These are phyloP conservation scores for Oxygymnocypris stewartii DNA, from an alignment of 2,113 vertebrate species.

Conservation along the genomic window DNA sequence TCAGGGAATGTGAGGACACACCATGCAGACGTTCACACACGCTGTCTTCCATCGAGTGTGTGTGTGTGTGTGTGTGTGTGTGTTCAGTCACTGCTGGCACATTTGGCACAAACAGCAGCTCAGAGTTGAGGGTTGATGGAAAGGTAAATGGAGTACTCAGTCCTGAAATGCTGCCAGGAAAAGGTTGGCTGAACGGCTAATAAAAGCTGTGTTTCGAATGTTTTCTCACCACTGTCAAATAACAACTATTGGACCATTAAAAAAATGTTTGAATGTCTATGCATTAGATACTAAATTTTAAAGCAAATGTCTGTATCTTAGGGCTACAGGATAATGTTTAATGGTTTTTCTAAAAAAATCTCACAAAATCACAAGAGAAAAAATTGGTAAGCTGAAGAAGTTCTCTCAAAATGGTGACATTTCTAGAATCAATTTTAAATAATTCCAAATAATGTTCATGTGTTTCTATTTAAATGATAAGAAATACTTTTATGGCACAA, in stretches of 20 bases:
- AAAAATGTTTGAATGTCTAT: slow-evolving; percentile 1
- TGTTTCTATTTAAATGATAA: not conserved
- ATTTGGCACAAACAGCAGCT: slow-evolving; percentile 28
- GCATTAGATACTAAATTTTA: not conserved
- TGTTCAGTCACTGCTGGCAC: slow-evolving; percentile 28
- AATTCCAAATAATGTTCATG: not conserved
- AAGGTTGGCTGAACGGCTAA: slow-evolving; percentile 30
- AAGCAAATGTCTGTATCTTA: not conserved
- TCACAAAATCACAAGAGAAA: slow-evolving; percentile 1
- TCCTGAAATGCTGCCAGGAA: slow-evolving; percentile 36
- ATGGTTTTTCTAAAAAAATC: too few relatives aligned
- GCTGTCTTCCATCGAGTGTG: slow-evolving; percentile 17
- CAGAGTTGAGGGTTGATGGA: slow-evolving; percentile 45
- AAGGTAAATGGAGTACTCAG: slow-evolving; percentile 49
- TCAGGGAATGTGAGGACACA: slow-evolving; percentile 44
- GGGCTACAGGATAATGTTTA: not conserved
- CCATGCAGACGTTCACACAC: slow-evolving; percentile 12
- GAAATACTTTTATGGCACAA: not conserved
- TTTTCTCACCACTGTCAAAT: slow-evolving; percentile 1
- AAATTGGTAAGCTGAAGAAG: not conserved
- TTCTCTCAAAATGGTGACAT: not conserved
- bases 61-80: slow-evolving; percentile 28
- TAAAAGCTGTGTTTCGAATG: not conserved
- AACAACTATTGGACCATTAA: not conserved
- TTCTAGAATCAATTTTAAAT: not conserved